Conservation (phyloP, 1,140 invertebrate species). For the Thaumatotibia leucotreta region DNA sequence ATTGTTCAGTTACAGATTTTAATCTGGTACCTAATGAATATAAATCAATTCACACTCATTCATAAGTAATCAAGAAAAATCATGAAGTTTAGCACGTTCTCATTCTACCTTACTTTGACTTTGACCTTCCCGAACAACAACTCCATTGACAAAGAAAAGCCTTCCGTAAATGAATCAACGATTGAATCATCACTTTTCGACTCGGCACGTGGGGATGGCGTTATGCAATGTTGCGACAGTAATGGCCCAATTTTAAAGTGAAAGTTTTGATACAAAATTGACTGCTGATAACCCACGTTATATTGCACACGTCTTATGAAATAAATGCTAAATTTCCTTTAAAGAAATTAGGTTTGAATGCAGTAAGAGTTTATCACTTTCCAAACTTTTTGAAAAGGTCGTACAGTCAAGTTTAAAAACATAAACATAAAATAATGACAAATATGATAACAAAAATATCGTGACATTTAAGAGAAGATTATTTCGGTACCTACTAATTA, state of each 20-base stretch:
- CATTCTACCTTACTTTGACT: background rate
- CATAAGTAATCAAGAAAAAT: background rate
- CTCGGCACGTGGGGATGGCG: background rate
- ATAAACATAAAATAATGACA: too few species aligned
- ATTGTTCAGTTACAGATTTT: too few species aligned
- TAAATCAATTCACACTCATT: background rate
- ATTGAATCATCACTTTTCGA: background rate
- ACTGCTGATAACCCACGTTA: background rate
- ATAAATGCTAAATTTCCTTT: background rate
- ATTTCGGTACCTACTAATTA: too few species aligned
- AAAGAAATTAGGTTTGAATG: too few species aligned
- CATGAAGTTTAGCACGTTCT: background rate
- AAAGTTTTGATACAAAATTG: background rate
- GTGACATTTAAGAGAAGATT: too few species aligned
- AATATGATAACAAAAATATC: too few species aligned
- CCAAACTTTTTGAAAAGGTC: too few species aligned
- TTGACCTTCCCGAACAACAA: background rate
- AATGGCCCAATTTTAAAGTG: background rate
- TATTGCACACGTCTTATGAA: background rate
- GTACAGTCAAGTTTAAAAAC: too few species aligned
- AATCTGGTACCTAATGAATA: too few species aligned
- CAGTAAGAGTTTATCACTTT: too few species aligned
- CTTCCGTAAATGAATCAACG: background rate
- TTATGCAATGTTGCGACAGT: background rate
- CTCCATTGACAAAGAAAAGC: background rate